phyloP scores from a whole-genome alignment of 2,113 vertebrate species.

The Prolemur simus region DNA sequence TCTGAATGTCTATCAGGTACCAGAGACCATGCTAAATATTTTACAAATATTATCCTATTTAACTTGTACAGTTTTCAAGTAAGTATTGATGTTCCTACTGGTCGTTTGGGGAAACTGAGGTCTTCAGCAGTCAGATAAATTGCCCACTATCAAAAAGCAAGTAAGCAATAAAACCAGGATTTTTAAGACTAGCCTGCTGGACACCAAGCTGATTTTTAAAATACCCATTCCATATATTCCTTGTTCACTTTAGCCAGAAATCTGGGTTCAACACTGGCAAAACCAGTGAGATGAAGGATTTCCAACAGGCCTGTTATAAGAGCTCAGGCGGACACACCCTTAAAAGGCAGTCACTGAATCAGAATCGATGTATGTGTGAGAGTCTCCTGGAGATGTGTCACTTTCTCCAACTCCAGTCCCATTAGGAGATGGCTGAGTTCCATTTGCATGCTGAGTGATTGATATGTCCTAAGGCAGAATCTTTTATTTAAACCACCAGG shows the following conservation, averaged over 20 bases:
- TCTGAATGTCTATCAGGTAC: background rate
- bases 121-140: background rate
- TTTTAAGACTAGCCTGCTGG: background rate
- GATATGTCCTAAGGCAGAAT: background rate
- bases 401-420: background rate
- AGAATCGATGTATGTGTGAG: background rate
- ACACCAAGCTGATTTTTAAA: background rate
- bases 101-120: background rate
- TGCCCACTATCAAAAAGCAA: background rate
- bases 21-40: background rate
- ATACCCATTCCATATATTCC: background rate
- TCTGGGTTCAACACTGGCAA: background rate
- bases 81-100: background rate
- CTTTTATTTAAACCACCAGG: constrained; percentile 24
- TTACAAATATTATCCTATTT: background rate
- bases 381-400: background rate
- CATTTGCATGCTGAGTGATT: background rate
- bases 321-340: background rate
- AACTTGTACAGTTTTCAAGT: background rate
- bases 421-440: background rate
- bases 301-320: background rate
- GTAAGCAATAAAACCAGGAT: background rate
- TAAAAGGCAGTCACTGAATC: background rate
- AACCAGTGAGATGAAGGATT: background rate
- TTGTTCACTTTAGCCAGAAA: background rate